Conservation (phyloP, 2,113 vertebrate genomes). For the Phaethon lepturus region DNA sequence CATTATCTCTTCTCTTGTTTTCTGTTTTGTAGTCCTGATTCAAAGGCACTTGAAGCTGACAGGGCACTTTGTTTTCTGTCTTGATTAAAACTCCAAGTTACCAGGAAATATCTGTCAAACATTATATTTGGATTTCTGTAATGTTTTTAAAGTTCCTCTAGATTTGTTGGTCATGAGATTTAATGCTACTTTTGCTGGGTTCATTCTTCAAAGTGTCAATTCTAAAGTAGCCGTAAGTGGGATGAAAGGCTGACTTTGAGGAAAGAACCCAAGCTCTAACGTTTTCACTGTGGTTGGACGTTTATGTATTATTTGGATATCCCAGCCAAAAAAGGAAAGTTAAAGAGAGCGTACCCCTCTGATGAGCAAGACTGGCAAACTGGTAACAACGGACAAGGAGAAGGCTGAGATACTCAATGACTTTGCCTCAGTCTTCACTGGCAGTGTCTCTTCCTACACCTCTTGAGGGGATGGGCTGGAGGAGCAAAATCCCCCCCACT, state of each 20-base stretch:
- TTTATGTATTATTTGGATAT: too few relatives aligned
- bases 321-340: too few relatives aligned
- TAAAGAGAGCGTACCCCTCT: too few relatives aligned
- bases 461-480: too few relatives aligned
- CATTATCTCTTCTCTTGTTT: background rate
- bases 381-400: too few relatives aligned
- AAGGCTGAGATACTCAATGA: too few relatives aligned
- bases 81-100: background rate
- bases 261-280: background rate
- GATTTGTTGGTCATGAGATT: background rate
- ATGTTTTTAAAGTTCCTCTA: background rate
- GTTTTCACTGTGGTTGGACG: background rate
- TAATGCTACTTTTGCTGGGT: background rate
- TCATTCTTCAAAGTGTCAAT: background rate
- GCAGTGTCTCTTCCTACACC: too few relatives aligned
- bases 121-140: rapidly evolving
- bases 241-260: background rate
- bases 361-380: too few relatives aligned
- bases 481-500: too few relatives aligned
- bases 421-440: too few relatives aligned
- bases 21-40: background rate
- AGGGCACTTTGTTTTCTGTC: background rate
- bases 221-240: rapidly evolving
- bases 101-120: rapidly evolving
- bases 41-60: background rate